These are phyloP conservation scores for Siderastrea siderea DNA, from an alignment of 92 coral and sea anemone species.

Conservation along the genomic window DNA sequence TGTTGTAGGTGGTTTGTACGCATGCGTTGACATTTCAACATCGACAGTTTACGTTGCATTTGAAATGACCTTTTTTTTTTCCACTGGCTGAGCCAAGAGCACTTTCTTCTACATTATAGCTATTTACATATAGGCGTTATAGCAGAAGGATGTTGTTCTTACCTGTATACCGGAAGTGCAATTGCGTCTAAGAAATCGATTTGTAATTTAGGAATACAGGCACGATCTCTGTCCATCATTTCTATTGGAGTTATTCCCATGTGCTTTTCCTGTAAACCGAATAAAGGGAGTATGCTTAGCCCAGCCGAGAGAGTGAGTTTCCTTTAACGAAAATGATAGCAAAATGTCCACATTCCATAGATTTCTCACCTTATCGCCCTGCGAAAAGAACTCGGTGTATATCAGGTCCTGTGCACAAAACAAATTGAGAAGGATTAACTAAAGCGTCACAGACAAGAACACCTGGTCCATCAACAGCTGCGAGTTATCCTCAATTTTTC, in stretches of 20 bases:
- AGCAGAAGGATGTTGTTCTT: neutral
- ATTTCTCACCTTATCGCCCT: constrained; percentile 93
- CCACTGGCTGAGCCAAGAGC: too few relatives aligned
- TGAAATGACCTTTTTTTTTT: too few relatives aligned
- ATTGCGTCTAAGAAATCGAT: constrained; percentile 89
- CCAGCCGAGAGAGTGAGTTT: too few relatives aligned
- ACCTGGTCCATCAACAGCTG: too few relatives aligned
- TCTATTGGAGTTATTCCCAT: constrained; percentile 91
- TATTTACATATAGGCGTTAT: neutral
- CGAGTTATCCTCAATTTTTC: too few relatives aligned
- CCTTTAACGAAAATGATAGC: neutral
- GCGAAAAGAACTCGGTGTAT: constrained; percentile 95
- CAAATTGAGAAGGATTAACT: too few relatives aligned
- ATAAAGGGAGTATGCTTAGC: neutral
- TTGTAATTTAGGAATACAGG: constrained; percentile 91
- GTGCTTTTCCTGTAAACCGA: constrained; percentile 78
- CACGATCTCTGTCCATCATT: constrained; percentile 95
- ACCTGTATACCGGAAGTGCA: constrained; percentile 91
- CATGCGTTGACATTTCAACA: too few relatives aligned
- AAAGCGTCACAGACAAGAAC: too few relatives aligned
- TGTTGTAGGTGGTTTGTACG: too few relatives aligned
- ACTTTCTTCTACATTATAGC: too few relatives aligned
- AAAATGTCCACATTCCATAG: too few relatives aligned
- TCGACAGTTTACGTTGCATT: too few relatives aligned
- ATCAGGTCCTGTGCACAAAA: constrained; percentile 83